Percentiles rank a stretch among this genome's conserved stretches.
phyloP scores from a whole-genome alignment of 2,113 vertebrate genomes.

The Nestor notabilis region DNA sequence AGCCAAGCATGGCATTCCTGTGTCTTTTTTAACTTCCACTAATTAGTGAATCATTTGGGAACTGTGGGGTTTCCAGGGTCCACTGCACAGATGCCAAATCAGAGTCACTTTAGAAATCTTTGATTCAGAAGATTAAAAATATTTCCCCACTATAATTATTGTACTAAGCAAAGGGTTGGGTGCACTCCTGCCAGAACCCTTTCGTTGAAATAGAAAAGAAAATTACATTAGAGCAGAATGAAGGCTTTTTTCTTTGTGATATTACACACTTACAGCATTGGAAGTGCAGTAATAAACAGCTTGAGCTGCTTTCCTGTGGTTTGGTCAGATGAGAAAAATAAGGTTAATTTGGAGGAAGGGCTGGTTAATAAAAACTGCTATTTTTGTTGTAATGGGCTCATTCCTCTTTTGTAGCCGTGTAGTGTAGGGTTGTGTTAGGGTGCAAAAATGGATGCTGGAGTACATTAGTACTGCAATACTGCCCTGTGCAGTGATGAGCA shows the following conservation, averaged over 20 bases:
- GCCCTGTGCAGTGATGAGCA: not conserved
- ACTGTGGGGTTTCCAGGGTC: not conserved
- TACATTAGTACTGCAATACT: not conserved
- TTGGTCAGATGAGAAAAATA: not conserved
- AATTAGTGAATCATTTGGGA: conserved; percentile 30
- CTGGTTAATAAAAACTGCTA: not conserved
- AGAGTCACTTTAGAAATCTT: not conserved
- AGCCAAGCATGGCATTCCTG: not conserved
- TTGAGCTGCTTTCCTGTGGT: not conserved
- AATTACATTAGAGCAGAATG: not conserved
- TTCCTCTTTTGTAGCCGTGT: not conserved
- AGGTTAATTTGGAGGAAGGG: not conserved
- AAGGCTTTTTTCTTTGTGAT: not conserved
- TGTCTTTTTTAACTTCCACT: not conserved
- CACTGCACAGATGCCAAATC: not conserved
- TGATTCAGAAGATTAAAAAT: conserved; percentile 28
- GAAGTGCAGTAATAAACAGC: not conserved
- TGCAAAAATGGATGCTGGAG: not conserved
- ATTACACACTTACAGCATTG: not conserved
- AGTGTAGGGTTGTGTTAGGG: not conserved
- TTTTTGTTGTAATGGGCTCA: not conserved
- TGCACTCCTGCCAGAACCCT: not conserved
- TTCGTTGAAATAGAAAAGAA: not conserved
- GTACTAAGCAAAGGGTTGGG: not conserved
- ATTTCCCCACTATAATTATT: not conserved